Evolutionary conservation across 1,140 invertebrate species (phyloP).

Genomic region (Hormaphis cornu): DNA sequence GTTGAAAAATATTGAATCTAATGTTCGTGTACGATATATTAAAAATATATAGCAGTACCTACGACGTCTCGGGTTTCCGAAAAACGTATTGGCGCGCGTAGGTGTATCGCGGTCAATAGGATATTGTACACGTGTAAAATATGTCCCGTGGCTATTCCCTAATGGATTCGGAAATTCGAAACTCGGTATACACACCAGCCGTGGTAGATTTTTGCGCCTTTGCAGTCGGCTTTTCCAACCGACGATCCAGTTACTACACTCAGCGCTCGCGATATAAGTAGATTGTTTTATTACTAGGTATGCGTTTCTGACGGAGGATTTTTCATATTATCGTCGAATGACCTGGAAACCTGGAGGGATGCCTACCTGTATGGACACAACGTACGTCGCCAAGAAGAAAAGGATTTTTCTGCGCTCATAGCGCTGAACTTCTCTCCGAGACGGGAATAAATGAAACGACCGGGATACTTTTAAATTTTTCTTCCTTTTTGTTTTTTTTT

Average conservation of each 20-base stretch:
- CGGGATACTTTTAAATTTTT: no score
- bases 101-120: background rate
- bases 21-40: background rate
- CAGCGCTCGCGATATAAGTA: background rate
- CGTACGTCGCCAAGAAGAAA: no score
- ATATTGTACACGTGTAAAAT: background rate
- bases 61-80: background rate
- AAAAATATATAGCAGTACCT: background rate
- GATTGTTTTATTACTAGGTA: no score
- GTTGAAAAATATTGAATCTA: no score
- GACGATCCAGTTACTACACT: background rate
- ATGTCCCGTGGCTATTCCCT: slow-evolving; percentile 6
- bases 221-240: background rate
- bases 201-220: background rate
- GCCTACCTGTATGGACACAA: no score
- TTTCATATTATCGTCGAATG: no score
- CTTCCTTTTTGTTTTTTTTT: no score
- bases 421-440: no score
- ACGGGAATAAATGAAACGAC: no score
- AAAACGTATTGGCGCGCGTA: slow-evolving; percentile 14
- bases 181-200: slow-evolving; percentile 1
- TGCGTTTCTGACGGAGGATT: background rate
- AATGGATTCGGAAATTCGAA: slow-evolving; percentile 28
- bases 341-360: no score
- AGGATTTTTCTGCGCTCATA: no score